A percentile compares a stretch with the other conserved stretches of the same genome.
phyloP scores from a whole-genome alignment of 2,888 invertebrate genomes.

The Tryphoninae sp. region DNA sequence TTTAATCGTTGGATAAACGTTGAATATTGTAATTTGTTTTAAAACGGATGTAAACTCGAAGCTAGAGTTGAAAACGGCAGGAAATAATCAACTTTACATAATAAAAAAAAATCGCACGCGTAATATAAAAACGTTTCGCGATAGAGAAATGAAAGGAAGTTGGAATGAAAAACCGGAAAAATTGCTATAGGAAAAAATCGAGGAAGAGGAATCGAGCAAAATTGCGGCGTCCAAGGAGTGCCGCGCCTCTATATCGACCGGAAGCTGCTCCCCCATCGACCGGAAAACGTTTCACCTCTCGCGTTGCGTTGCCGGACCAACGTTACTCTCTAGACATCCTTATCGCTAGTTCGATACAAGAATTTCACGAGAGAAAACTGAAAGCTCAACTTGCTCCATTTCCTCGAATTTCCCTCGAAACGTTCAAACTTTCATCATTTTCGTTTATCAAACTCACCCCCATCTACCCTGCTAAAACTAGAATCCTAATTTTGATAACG shows the following conservation, averaged over 20 bases:
- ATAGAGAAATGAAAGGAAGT: background rate
- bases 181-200: background rate
- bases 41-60: too few species aligned
- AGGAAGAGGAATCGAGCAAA: slow-evolving; percentile 42
- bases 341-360: background rate
- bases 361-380: background rate
- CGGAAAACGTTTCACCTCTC: slow-evolving; percentile 70
- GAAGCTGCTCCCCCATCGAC: slow-evolving; percentile 76
- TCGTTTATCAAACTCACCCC: background rate
- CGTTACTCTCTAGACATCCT: slow-evolving; percentile 29
- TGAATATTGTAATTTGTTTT: too few species aligned
- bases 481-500: background rate
- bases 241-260: slow-evolving; percentile 76
- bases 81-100: too few species aligned
- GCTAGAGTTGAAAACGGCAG: too few species aligned
- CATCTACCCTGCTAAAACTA: background rate
- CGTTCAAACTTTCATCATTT: background rate
- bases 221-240: slow-evolving; percentile 61
- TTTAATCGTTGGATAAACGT: too few species aligned
- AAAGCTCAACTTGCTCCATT: background rate
- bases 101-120: too few species aligned
- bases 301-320: slow-evolving; percentile 43
- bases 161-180: background rate
- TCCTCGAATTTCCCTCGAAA: background rate
- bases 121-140: background rate